A percentile compares a stretch with the other conserved stretches of the same genome.
Evolutionary conservation across 2,797 vertebrate species (phyloP).

Genomic region (Epinephelus coioides): DNA sequence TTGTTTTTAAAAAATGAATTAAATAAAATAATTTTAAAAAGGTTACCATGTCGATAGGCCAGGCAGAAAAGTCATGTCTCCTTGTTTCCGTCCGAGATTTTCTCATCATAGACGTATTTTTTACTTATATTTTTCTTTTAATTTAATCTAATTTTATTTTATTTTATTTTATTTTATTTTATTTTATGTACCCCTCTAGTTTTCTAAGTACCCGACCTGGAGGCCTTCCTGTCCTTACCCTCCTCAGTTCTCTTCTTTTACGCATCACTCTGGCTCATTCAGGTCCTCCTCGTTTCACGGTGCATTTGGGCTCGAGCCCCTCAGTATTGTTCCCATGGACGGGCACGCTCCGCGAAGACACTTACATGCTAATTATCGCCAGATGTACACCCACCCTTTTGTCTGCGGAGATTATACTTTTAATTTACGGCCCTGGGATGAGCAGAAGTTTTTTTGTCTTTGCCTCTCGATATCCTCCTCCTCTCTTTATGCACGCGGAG

Average conservation of each 20-base stretch:
- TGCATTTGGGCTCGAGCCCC: conserved; percentile 56
- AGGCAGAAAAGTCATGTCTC: no score
- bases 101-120: no score
- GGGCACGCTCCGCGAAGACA: conserved; percentile 72
- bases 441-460: conserved; percentile 61
- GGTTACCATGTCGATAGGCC: no score
- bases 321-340: conserved; percentile 38
- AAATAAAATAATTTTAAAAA: no score
- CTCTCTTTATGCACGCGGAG: conserved; percentile 23
- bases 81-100: no score
- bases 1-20: no score
- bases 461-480: conserved; percentile 36
- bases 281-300: conserved; percentile 64
- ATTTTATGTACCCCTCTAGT: neutral
- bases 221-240: neutral
- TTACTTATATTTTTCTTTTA: no score
- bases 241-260: neutral
- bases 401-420: conserved; percentile 65
- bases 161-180: neutral
- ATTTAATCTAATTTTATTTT: no score
- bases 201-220: neutral
- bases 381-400: conserved; percentile 82
- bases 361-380: conserved; percentile 84
- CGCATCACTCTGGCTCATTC: conserved; percentile 1
- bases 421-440: conserved; percentile 74